Evolutionary conservation across 2,888 invertebrate species (phyloP), one percentile per base, ranked within the genome.

Genomic region (Cerastis leucographa): DNA sequence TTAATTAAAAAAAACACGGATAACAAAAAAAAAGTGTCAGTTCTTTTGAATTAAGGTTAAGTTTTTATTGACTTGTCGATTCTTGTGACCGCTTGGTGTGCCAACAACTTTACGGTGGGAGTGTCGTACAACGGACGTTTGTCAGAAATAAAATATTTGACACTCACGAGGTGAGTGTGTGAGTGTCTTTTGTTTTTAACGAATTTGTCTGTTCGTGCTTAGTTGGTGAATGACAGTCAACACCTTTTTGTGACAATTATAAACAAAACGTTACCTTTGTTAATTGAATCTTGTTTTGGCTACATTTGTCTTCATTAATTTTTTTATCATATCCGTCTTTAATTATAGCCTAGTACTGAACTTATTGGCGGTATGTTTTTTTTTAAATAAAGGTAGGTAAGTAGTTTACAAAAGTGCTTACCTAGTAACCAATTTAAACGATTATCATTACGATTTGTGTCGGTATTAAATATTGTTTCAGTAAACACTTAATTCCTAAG

Each of bases 1-100:
- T 83, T 89, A 90, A 90, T 89, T 90, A 91, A 92, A 91, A 92
- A 92, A 90, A 90, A 91, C 89, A 89, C 83, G 87, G 87, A 90
- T 89, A 88, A 89, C 87, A 87, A 80, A 85, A 89, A 89, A 86
- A 88, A 88, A 88, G 90, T 92, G 90, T 89, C 87, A 91, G 87
- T 92, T 92, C 88, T 84, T 88, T 86, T 87, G 92, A 92, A 92
- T 92, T 90, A 88, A 91, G 90, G 87, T 86, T 83, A 84, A 81
- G 78, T 88, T 88, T 85, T 81, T 91, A 89, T 91, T 90, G 86
- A 91, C 91, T 89, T 82, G 90, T 85, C 87, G 89, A 88, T 89
- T 90, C 89, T 89, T 81, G 89, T 88, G 87, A 89, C 90, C 90
- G 90, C 85, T n/a, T 83, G 76, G 86, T 88, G 84, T 89, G 89